Evolutionary conservation across 2,797 vertebrate genomes (phyloP), one percentile per base, ranked within the genome.

Genomic region (Cyclura pinguis): DNA sequence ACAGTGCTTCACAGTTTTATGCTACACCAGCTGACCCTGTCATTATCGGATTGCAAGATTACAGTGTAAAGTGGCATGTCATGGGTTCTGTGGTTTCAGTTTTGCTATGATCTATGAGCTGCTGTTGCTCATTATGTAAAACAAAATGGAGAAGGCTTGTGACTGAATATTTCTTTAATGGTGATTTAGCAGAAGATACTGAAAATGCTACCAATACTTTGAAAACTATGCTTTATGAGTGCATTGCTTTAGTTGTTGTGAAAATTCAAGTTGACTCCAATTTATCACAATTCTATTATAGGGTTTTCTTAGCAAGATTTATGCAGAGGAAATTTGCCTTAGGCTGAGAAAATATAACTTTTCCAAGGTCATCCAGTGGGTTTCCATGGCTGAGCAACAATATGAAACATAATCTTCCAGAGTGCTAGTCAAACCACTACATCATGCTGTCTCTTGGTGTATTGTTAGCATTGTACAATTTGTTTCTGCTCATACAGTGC

Each of bases 51-150:
- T 87, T 90, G 55, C 87, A 73, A 85, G 13, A 84, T 88, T 69
- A 83, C 13, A 87, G 72, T 64, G 38, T 69, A 52, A 78, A 62
- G 22, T 72, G 85, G 78, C 57, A 57, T 24, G 67, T 55, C 42
- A 84, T 0, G 27, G 62, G 57, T 92, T 69, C 82, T 69, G 80
- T 59, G 84, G 74, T 83, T 76, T 92, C 82, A 82, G 62, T 74
- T 93, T 91, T 73, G 29, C 64, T 35, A 78, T 69, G 62, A 93
- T 86, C 5, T n/a, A 73, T 62, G 85, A 89, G 88, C 82, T 85
- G 42, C 89, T 84, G 87, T 82, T 85, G 27, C 89, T 92, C 72
- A 67, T 72, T 77, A 77, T 59, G 57, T 87, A 82, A 64, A 84
- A 89, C 76, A 29, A 83, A 91, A 87, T 59, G 57, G 38, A 64